Base-by-base conservation (phyloP, 2,888 invertebrate genomes). In the Hedya salicella region DNA sequence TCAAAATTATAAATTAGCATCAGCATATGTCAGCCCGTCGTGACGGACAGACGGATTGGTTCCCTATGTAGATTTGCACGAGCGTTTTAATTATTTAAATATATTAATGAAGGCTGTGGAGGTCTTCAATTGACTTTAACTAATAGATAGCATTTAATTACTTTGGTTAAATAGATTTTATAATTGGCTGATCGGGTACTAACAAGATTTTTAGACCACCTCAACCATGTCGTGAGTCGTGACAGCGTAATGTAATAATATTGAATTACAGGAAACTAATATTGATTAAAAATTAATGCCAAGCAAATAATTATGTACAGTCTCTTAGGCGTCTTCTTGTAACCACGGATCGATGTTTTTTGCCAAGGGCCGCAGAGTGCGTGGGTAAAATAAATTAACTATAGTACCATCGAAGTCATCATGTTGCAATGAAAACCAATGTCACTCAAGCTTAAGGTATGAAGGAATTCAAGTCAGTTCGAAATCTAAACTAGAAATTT, bases 1-100 rank as follows among this genome's bases (percentile, higher is more conserved):
- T 87, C 40, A 86, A 89, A 78, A 76, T 76, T 82, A 88, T 89
- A 89, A 89, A 89, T 89, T 89, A 88, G 85, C 72, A 76, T 70
- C 75, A 69, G 68, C 75, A 83, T 87, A 84, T 80, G 81, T 87
- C 85, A 83, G 64, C 53, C 76, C 70, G 70, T 62, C 75, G 68
- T 76, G 78, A 83, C 80, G 77, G 80, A 74, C 70, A 73, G 67
- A 46, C 53, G 69, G 71, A 72, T 63, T 70, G 71, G 73, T 59
- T 39, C 65, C 39, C 59, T 48, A 52, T 60, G 67, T 69, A 40
- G 49, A 54, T 61, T 61, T 61, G 66, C 61, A 61, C 54, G 40
- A 61, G 60, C 56, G 9, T 40, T 40, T 54, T 66, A 66, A 66
- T 61, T 54, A 61, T 66, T 66, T 61, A 61, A 66, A 66, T 66